Evolutionary conservation across 37 sponge, comb jelly and placozoan species (phyloP), one percentile per base, ranked within the genome.

Genomic region (Hormiphora californensis): DNA sequence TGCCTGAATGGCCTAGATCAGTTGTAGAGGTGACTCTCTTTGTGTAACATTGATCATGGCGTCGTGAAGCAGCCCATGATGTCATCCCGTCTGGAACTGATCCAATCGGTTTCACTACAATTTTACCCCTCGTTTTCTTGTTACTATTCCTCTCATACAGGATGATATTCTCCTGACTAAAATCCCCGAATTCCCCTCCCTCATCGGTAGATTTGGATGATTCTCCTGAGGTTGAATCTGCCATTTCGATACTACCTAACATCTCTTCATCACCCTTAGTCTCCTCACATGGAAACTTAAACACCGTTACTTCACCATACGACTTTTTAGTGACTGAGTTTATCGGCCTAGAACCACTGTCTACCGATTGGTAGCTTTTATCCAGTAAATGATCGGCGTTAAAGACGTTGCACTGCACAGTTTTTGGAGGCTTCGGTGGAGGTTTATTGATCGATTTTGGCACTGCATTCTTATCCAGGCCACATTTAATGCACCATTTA

Each of bases 331-430:
- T 73, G 21, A 28, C 43, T 21, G 43, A 19, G 43, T 73, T 73
- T n/a, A 73, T 73, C 27, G 40, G 46, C 12, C 81, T 43, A n/a
- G n/a, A n/a, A 2, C 46, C 46, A 43, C 43, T 41, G 9, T 15
- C 46, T 11, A 40, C 46, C 0, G n/a, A 7, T 33, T 17, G 40
- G n/a, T 40, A n/a, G 23, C 43, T 73, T 73, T 43, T n/a, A n/a
- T 73, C 39, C 23, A 73, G 43, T 41, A 73, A 22, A 22, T 73
- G 81, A 41, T 73, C 81, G 4, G 81, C 43, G 44, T 73, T 73
- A 17, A 43, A 73, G 23, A 73, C 81, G 43, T 73, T 39, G 44
- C 25, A 73, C 21, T 73, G 40, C n/a, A 19, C 15, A 25, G 19
- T 17, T 1, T 2, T 40, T 57, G n/a, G n/a, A n/a, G n/a, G n/a